Percentiles rank a stretch among this genome's conserved stretches.
Conservation (phyloP, 2,113 vertebrate genomes). For the Zapus hudsonius region DNA sequence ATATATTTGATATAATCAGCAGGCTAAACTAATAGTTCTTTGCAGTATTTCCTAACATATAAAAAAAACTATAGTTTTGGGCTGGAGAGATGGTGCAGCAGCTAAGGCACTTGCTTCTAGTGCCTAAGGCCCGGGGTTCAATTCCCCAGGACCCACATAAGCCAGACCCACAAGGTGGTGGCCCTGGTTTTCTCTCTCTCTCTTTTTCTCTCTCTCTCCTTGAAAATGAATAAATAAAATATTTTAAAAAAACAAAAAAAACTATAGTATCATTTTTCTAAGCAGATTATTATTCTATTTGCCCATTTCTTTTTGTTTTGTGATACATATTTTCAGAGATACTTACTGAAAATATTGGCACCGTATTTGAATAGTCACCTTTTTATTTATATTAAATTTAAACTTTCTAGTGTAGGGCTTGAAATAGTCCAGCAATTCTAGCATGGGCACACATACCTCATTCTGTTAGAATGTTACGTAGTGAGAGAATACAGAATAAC, state of each 20-base stretch:
- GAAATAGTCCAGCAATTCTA: not conserved
- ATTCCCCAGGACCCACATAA: no score
- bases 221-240: no score
- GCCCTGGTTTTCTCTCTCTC: no score
- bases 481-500: not conserved
- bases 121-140: no score
- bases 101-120: no score
- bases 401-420: not conserved
- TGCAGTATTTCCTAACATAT: no score
- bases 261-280: not conserved
- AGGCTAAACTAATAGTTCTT: not conserved
- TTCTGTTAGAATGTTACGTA: not conserved
- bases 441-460: accelerated
- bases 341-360: not conserved
- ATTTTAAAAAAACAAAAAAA: no score
- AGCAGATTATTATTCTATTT: not conserved
- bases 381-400: not conserved
- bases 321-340: not conserved
- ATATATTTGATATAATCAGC: not conserved
- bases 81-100: no score
- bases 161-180: no score
- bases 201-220: no score
- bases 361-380: not conserved
- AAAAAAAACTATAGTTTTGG: no score
- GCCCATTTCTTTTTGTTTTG: not conserved